A percentile compares a stretch with the other conserved stretches of the same genome.
Conservation (phyloP, 2,113 vertebrate genomes). For the Alectura lathami region DNA sequence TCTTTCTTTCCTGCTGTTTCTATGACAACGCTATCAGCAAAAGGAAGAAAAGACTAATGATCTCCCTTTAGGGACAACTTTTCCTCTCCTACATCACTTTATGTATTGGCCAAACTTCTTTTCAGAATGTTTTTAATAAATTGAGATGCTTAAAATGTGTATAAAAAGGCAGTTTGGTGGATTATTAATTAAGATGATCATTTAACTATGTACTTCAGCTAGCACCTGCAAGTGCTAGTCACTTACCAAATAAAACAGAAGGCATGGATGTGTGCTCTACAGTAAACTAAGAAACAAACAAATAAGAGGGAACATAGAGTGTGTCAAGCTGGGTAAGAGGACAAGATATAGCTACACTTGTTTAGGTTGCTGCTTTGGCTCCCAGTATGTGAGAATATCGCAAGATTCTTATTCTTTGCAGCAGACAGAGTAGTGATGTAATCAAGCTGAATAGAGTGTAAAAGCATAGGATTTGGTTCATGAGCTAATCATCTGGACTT, state of each 20-base stretch:
- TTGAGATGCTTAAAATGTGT: not conserved
- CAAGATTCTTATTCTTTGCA: not conserved
- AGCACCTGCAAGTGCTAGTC: not conserved
- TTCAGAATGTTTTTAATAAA: not conserved
- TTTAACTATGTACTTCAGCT: not conserved
- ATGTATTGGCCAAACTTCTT: not conserved
- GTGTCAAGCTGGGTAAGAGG: not conserved
- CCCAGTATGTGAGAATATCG: not conserved
- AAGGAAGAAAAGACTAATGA: not conserved
- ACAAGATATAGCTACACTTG: not conserved
- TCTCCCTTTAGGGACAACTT: not conserved
- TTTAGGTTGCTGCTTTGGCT: not conserved
- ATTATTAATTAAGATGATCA: not conserved
- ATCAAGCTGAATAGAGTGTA: not conserved
- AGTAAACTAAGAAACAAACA: not conserved
- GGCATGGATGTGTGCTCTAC: not conserved
- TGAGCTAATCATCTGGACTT: not conserved
- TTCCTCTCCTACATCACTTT: not conserved
- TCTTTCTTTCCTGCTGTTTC: conserved; percentile 1
- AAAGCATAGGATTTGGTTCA: not conserved
- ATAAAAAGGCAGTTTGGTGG: not conserved
- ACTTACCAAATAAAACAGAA: not conserved
- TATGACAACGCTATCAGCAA: not conserved
- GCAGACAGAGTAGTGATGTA: not conserved
- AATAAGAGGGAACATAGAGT: too few relatives aligned